Conservation (phyloP, 2,888 invertebrate species). For the Aphidius colemani region DNA sequence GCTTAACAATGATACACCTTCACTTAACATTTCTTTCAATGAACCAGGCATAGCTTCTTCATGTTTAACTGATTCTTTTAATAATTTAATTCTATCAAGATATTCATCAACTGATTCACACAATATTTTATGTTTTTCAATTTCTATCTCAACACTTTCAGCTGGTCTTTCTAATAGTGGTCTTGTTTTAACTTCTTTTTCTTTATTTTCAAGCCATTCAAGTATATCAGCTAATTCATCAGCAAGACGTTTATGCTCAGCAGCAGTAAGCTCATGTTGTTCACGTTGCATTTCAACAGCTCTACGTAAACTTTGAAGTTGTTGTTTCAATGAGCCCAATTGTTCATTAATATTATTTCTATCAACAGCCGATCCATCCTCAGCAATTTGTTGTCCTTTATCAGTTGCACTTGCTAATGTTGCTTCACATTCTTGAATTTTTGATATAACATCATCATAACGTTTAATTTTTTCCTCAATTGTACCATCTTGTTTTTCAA, state of each 20-base stretch:
- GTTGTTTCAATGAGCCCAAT: slow-evolving; percentile 83
- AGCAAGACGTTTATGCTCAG: slow-evolving; percentile 84
- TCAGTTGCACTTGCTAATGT: slow-evolving; percentile 84
- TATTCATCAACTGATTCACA: slow-evolving; percentile 72
- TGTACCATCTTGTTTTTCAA: slow-evolving; percentile 81
- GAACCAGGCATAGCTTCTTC: slow-evolving; percentile 82
- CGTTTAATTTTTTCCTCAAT: slow-evolving; percentile 86
- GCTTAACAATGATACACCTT: slow-evolving; percentile 77
- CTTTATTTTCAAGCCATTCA: slow-evolving; percentile 82
- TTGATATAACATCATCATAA: slow-evolving; percentile 82
- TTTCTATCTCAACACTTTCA: slow-evolving; percentile 78
- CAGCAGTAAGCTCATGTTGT: slow-evolving; percentile 85
- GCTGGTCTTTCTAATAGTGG: slow-evolving; percentile 80
- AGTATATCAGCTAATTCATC: slow-evolving; percentile 82
- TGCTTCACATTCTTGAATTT: slow-evolving; percentile 90
- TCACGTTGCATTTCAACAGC: slow-evolving; percentile 84
- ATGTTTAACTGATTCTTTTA: slow-evolving; percentile 73
- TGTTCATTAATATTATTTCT: slow-evolving; percentile 87
- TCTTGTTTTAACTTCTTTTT: slow-evolving; percentile 79
- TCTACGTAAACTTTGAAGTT: slow-evolving; percentile 77
- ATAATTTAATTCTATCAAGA: slow-evolving; percentile 71
- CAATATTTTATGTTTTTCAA: slow-evolving; percentile 75
- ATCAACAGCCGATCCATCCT: slow-evolving; percentile 86
- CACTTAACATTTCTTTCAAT: slow-evolving; percentile 81
- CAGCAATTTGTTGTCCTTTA: slow-evolving; percentile 90